Evolutionary conservation across 2,797 vertebrate species (phyloP).

Genomic region (Pseudochromis fuscus): DNA sequence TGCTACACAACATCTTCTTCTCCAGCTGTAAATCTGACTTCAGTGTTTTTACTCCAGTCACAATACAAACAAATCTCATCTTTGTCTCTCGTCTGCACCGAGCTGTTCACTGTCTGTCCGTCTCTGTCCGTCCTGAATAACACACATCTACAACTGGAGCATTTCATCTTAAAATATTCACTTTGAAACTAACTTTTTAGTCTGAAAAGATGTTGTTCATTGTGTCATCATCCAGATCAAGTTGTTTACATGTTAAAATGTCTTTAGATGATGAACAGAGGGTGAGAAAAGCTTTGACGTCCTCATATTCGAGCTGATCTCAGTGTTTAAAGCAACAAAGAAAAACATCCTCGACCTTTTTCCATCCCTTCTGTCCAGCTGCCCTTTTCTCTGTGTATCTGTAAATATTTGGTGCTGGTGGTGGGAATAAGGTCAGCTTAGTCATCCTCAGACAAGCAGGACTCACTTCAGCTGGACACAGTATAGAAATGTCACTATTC

Average conservation of each 20-base stretch:
- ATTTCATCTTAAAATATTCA: constrained; percentile 1
- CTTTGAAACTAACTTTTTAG: not conserved
- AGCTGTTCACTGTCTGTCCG: constrained; percentile 10
- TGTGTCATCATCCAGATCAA: not conserved
- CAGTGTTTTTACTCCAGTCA: constrained; percentile 54
- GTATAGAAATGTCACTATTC: constrained; percentile 73
- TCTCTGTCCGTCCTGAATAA: not conserved
- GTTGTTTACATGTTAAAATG: too few species aligned
- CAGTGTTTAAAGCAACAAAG: constrained; percentile 19
- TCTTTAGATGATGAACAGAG: too few species aligned
- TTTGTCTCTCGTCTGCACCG: too few species aligned
- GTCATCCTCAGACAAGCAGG: constrained; percentile 65
- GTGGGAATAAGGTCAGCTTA: constrained; percentile 66
- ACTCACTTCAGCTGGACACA: constrained; percentile 62
- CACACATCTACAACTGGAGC: not conserved
- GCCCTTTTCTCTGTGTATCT: constrained; percentile 44
- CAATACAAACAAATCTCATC: too few species aligned
- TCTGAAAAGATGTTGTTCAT: not conserved
- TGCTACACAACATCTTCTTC: constrained; percentile 18
- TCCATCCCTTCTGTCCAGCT: constrained; percentile 14
- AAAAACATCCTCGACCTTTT: constrained; percentile 27
- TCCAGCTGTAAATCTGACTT: constrained; percentile 43
- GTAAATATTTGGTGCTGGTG: constrained; percentile 75
- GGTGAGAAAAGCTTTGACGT: constrained; percentile 17
- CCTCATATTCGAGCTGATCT: constrained; percentile 4